Evolutionary conservation across 2,797 vertebrate genomes (phyloP).

Genomic region (Pangasius sanitwongsei): DNA sequence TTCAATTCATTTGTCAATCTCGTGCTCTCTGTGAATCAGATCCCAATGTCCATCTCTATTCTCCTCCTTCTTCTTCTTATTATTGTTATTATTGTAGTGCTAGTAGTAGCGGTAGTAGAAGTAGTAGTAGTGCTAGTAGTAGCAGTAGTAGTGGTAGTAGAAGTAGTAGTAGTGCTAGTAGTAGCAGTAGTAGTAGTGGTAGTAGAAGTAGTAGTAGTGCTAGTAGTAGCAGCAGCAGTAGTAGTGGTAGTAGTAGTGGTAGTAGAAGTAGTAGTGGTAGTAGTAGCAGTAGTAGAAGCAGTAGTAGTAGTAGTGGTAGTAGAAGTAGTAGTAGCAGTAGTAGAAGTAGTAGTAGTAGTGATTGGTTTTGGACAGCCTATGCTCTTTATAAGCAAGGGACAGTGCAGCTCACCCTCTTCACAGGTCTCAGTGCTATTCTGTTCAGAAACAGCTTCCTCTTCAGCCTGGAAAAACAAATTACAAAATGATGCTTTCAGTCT

Average conservation of each 20-base stretch:
- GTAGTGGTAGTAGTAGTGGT: too few relatives aligned
- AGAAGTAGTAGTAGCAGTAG: neutral
- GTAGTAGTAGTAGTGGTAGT: too few relatives aligned
- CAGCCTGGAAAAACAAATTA: constrained; percentile 20
- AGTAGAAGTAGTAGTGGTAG: neutral
- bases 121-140: neutral
- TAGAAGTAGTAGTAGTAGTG: neutral
- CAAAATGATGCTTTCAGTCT: constrained; percentile 6
- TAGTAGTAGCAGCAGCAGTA: neutral
- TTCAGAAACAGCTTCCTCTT: constrained; percentile 15
- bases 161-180: too few relatives aligned
- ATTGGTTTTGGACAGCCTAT: neutral
- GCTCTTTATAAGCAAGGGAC: neutral
- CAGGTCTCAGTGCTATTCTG: constrained; percentile 13
- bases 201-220: neutral
- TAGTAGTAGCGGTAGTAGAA: too few relatives aligned
- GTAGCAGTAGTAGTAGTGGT: neutral
- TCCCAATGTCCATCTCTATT: neutral
- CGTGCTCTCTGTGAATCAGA: neutral
- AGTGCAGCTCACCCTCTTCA: constrained; percentile 28
- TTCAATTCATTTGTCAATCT: neutral
- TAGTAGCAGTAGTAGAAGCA: neutral
- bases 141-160: too few relatives aligned
- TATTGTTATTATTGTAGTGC: too few relatives aligned
- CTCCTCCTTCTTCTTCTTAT: too few relatives aligned